phyloP scores from a whole-genome alignment of 2,888 invertebrate species.

The Microchrysa polita region DNA sequence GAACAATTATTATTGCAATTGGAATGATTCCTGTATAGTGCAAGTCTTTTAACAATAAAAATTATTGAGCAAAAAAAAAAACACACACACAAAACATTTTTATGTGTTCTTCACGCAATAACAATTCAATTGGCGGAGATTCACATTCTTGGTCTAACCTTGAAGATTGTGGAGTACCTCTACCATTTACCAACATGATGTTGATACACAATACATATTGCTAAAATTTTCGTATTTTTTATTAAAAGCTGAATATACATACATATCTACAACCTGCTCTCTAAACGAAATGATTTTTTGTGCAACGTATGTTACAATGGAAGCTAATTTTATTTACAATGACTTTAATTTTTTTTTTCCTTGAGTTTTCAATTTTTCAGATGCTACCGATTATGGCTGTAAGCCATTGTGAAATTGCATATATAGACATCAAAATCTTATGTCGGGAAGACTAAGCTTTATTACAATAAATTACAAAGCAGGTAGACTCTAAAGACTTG shows the following conservation, averaged over 20 bases:
- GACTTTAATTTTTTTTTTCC: too few species aligned
- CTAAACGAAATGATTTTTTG: too few species aligned
- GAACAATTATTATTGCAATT: too few species aligned
- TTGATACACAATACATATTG: too few species aligned
- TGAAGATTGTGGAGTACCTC: background rate
- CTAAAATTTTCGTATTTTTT: background rate
- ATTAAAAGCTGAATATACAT: background rate
- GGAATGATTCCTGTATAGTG: too few species aligned
- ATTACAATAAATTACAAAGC: background rate
- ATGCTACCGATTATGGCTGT: background rate
- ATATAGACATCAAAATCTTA: background rate
- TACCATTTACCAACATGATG: too few species aligned
- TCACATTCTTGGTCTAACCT: constrained; percentile 9
- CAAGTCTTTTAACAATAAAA: too few species aligned
- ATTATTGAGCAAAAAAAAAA: background rate
- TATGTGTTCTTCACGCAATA: background rate
- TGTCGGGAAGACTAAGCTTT: constrained; percentile 18
- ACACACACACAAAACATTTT: too few species aligned
- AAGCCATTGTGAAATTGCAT: constrained; percentile 20
- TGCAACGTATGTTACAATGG: background rate
- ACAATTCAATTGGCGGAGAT: constrained; percentile 7
- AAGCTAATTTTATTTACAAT: background rate
- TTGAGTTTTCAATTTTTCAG: background rate
- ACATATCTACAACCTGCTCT: too few species aligned
- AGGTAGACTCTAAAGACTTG: too few species aligned